Evolutionary conservation across 2,888 invertebrate genomes (phyloP).

Genomic region (Brenthis ino): DNA sequence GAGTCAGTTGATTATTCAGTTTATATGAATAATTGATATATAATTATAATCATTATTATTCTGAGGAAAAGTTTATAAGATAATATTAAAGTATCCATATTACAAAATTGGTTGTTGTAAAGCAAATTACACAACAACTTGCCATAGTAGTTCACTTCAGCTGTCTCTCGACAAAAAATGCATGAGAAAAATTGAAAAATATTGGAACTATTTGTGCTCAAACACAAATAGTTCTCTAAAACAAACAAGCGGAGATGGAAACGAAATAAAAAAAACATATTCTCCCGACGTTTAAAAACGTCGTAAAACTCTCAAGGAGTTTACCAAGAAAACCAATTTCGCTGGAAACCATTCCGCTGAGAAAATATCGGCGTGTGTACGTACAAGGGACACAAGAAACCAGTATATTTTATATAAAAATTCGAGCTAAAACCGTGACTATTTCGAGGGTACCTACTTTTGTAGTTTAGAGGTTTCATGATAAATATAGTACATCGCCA

Average conservation of each 20-base stretch:
- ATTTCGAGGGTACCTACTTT: not conserved
- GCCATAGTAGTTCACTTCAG: not conserved
- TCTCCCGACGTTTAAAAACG: slow-evolving; percentile 42
- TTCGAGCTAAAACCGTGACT: slow-evolving; percentile 3
- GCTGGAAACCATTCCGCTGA: slow-evolving; percentile 39
- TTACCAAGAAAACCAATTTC: slow-evolving; percentile 44
- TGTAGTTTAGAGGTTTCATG: not conserved
- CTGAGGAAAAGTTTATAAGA: too few relatives aligned
- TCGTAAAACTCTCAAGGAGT: slow-evolving; percentile 43
- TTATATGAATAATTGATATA: not conserved
- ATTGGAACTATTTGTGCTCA: slow-evolving; percentile 1
- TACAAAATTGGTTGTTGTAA: too few relatives aligned
- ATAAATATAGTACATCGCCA: too few relatives aligned
- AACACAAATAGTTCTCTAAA: slow-evolving; percentile 29
- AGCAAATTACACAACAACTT: not conserved
- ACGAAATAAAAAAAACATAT: slow-evolving; percentile 39
- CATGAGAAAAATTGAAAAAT: not conserved
- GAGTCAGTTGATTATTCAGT: not conserved
- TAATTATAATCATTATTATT: too few relatives aligned
- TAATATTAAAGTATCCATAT: too few relatives aligned
- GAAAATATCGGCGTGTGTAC: slow-evolving; percentile 41
- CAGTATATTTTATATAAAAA: slow-evolving; percentile 31
- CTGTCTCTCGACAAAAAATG: not conserved
- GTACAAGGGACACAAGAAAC: slow-evolving; percentile 36
- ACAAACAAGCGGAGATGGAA: slow-evolving; percentile 31